Base-by-base conservation (phyloP, 2,888 invertebrate species). In the Bunonema sp. region DNA sequence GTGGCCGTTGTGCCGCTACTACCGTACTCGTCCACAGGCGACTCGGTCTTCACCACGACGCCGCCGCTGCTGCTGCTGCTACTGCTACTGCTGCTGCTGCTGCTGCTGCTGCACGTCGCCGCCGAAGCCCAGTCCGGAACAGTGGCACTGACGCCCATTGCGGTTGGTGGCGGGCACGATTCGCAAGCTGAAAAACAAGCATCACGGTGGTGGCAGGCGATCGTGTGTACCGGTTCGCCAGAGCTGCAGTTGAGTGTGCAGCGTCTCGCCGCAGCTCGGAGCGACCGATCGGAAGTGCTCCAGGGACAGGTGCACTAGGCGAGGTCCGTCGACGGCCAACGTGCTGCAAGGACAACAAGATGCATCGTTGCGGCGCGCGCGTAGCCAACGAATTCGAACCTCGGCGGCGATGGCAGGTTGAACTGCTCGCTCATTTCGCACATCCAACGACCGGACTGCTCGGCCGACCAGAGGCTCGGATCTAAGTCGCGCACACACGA, bases 231-330 rank as follows among this genome's bases (percentile, higher is more conserved):
- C 66, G 8, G 64, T 65, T 34, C 58, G 59, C 66, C 66, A 66
- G 4, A 66, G 49, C 42, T 66, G 63, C 19, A 66, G 49, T 40
- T 67, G 66, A 10, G 64, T 66, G 46, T 61, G 53, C 18, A 66
- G 47, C 5, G 59, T 59, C 34, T 67, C 66, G 16, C 60, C 66
- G 7, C 59, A 57, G 28, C 51, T 51, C 8, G 54, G 56, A 7
- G 59, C 34, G n/a, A 54, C 33, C 18, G 30, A 33, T 26, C 46
- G 47, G 32, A 54, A 54, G 29, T 54, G n/a, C n/a, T n/a, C 50
- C 39, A 26, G 26, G 12, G 26, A 26, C 7, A 26, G 26, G n/a
- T n/a, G n/a, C n/a, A n/a, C n/a, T n/a, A n/a, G n/a, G n/a, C n/a
- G n/a, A n/a, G n/a, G n/a, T n/a, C n/a, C n/a, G n/a, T n/a, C n/a